phyloP scores from a whole-genome alignment of 2,797 vertebrate species.

The Poeciliopsis presidionis region DNA sequence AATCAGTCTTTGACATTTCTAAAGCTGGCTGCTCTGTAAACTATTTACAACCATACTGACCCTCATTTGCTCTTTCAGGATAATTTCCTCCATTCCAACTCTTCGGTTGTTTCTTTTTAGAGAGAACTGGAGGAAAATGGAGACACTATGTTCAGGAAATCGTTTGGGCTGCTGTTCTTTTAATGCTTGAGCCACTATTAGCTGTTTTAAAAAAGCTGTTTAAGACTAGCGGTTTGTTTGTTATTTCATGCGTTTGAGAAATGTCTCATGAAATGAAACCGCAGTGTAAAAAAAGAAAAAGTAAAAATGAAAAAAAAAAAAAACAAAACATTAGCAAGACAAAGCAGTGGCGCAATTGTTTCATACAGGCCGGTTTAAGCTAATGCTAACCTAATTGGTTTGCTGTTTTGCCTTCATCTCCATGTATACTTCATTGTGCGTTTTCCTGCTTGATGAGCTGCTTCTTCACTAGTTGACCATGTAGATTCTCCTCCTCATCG shows the following conservation, averaged over 20 bases:
- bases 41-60: not conserved
- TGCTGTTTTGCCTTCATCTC: not conserved
- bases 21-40: not conserved
- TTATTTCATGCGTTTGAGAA: not conserved
- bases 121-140: not conserved
- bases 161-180: not conserved
- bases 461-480: not conserved
- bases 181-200: not conserved
- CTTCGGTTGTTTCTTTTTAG: not conserved
- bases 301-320: not conserved
- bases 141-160: not conserved
- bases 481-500: not conserved
- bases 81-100: conserved; percentile 5
- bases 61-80: conserved; percentile 1
- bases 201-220: not conserved
- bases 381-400: not conserved
- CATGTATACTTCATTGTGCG: not conserved
- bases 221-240: not conserved
- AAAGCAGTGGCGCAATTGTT: not conserved
- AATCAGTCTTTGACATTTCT: not conserved
- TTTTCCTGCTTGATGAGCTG: not conserved
- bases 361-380: not conserved
- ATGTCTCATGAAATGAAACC: not conserved
- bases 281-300: not conserved
- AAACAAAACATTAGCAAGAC: not conserved